Base-by-base conservation (phyloP, 92 coral and sea anemone genomes). In the Porites rus region DNA sequence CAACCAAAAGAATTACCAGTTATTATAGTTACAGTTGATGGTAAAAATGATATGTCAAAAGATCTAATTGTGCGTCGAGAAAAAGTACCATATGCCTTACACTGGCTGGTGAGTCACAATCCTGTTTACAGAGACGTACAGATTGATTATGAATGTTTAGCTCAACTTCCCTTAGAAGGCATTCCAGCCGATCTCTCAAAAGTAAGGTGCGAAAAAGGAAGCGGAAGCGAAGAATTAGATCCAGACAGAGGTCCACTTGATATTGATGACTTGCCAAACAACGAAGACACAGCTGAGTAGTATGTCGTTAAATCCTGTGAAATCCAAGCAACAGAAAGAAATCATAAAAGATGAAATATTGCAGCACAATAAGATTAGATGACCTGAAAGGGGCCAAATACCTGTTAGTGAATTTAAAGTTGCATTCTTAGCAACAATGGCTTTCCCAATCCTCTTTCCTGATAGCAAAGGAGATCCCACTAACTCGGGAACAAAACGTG, bases 151-250 rank as follows among this genome's bases (percentile, higher is more conserved):
- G 28, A 25, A 25, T 25, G 28, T 22, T 1, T 81, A 69, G 77
- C 38, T 68, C 43, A 67, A 58, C 70, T 81, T 25, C 78, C 87
- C 13, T 52, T 58, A 71, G 80, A 73, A 31, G 80, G 56, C 22
- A 73, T 83, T 25, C 87, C 87, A 71, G 74, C 28, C 28, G 1
- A 25, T 25, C 28, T 25, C 28, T 25, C 28, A 25, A 25, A 25
- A 25, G 28, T 25, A 25, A 25, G 28, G 28, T 25, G 28, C 28
- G 28, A 25, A 25, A 25, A 25, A 25, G 28, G 28, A 25, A 25
- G 28, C 28, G 28, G 28, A 25, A 25, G 28, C 28, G 28, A 25
- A 25, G 28, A 25, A 25, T 25, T 25, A 25, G 28, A 25, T 25
- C 1, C 28, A 25, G 28, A 25, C 1, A 25, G 28, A 0, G 28